Percentiles rank a stretch among this genome's conserved stretches.
Evolutionary conservation across 2,797 vertebrate genomes (phyloP).

Genomic region (Phyllotis vaccarum): DNA sequence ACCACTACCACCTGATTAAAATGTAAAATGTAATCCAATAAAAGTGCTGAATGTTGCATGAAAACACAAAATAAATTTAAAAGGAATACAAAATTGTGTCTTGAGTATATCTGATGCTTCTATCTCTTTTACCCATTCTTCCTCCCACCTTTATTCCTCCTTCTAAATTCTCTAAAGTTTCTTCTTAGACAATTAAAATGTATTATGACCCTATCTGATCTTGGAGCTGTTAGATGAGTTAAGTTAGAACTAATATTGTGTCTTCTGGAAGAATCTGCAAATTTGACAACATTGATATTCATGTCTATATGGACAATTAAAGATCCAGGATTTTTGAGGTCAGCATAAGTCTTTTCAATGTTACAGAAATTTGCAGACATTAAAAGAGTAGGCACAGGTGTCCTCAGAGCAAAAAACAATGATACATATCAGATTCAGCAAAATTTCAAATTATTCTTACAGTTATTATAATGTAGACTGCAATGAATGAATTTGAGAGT

Average conservation of each 20-base stretch:
- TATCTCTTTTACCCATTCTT: background rate
- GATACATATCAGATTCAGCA: conserved; percentile 8
- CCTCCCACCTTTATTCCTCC: background rate
- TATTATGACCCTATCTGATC: background rate
- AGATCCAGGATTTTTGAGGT: background rate
- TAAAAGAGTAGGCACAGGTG: background rate
- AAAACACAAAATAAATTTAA: conserved; percentile 33
- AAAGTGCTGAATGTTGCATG: background rate
- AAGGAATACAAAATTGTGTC: background rate
- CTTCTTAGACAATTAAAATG: conserved; percentile 18
- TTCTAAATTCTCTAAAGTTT: background rate
- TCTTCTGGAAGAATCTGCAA: background rate
- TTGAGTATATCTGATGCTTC: background rate
- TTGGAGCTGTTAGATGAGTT: background rate
- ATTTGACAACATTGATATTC: background rate
- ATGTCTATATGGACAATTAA: background rate
- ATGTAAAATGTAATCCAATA: background rate
- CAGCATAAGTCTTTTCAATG: background rate
- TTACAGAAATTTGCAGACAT: background rate
- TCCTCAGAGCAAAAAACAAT: background rate
- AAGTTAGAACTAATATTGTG: conserved; percentile 7
- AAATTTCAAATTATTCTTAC: background rate
- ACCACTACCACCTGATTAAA: too few relatives aligned
- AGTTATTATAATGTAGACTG: background rate
- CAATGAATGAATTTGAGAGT: background rate